Conservation (phyloP, 2,888 invertebrate species). For the Embidobia sp. region DNA sequence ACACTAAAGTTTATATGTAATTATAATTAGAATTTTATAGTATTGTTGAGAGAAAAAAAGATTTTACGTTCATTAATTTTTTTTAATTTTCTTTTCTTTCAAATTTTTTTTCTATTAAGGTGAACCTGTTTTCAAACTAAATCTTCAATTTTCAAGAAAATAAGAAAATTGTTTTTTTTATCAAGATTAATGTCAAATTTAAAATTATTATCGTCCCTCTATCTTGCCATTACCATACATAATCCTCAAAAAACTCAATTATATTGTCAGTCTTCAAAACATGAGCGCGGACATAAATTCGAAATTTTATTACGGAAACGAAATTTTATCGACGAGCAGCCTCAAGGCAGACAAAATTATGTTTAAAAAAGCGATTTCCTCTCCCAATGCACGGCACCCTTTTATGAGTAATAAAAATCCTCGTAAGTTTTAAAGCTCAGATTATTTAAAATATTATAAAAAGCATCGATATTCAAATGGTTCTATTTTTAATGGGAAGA, state of each 20-base stretch:
- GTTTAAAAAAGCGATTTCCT: slow-evolving; percentile 13
- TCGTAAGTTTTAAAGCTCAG: neutral
- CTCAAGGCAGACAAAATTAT: slow-evolving; percentile 11
- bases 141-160: too few species aligned
- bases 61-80: too few species aligned
- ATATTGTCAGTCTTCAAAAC: slow-evolving; percentile 3
- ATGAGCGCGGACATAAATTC: slow-evolving; percentile 1
- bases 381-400: neutral
- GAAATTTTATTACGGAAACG: slow-evolving; percentile 17
- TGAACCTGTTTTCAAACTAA: too few species aligned
- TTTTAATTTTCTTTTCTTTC: too few species aligned
- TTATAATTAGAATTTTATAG: too few species aligned
- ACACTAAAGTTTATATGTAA: too few species aligned
- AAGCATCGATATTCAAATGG: slow-evolving; percentile 7
- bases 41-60: too few species aligned
- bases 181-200: too few species aligned
- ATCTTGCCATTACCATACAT: neutral
- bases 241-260: slow-evolving; percentile 1
- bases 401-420: slow-evolving; percentile 15
- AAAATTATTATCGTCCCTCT: too few species aligned
- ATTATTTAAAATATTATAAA: slow-evolving; percentile 8
- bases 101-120: too few species aligned
- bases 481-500: neutral
- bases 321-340: slow-evolving; percentile 7
- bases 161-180: too few species aligned